A percentile compares a stretch with the other conserved stretches of the same genome.
Conservation (phyloP, 1,140 invertebrate species). For the Mercenaria mercenaria region DNA sequence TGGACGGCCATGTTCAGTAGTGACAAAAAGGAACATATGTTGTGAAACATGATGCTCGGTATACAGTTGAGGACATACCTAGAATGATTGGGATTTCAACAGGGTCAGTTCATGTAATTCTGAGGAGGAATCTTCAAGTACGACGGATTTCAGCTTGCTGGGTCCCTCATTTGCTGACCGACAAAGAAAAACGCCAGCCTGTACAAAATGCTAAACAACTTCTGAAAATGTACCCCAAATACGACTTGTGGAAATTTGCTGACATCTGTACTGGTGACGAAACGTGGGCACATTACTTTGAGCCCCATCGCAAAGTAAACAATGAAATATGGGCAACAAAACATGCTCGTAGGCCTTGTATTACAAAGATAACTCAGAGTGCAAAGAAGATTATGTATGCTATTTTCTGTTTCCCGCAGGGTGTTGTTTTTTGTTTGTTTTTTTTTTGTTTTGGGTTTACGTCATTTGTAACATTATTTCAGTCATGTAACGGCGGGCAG, state of each 20-base stretch:
- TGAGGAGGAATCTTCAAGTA: background rate
- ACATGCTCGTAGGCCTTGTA: no score
- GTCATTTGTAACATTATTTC: no score
- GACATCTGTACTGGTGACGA: slow-evolving; percentile 11
- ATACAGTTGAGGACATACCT: background rate
- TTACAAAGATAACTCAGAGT: no score
- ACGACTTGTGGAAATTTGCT: background rate
- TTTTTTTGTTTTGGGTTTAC: no score
- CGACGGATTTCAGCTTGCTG: no score
- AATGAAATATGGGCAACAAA: no score
- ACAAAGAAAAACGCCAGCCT: background rate
- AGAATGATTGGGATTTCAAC: background rate
- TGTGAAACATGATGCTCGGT: background rate
- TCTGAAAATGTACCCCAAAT: slow-evolving; percentile 1
- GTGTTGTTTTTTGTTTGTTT: no score
- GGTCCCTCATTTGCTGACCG: slow-evolving; percentile 19
- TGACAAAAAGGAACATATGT: background rate
- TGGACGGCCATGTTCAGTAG: no score
- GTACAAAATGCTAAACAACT: background rate
- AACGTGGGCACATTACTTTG: slow-evolving; percentile 52
- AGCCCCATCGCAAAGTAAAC: no score
- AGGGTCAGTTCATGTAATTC: background rate
- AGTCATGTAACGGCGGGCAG: no score
- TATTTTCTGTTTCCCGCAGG: no score
- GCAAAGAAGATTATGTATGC: no score